phyloP scores from a whole-genome alignment of 2,113 vertebrate genomes.

The Mellivora capensis region DNA sequence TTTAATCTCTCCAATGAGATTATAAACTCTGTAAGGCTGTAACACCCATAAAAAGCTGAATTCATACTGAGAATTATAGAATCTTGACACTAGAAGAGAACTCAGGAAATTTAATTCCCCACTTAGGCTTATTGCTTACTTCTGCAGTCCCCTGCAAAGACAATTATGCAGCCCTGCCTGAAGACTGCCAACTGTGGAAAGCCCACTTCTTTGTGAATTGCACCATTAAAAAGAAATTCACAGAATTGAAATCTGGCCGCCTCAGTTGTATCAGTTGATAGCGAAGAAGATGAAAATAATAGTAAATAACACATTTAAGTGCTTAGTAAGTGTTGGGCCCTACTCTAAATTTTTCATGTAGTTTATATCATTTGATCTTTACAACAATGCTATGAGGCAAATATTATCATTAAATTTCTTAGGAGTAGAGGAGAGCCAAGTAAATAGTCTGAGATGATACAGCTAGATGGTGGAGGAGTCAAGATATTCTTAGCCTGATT shows the following conservation, averaged over 20 bases:
- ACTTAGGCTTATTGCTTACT: constrained; percentile 1
- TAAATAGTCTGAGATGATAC: not conserved
- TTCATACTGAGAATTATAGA: not conserved
- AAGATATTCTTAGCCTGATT: not conserved
- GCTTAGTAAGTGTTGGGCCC: not conserved
- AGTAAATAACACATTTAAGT: constrained; percentile 16
- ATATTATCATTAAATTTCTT: not conserved
- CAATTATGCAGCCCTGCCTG: not conserved
- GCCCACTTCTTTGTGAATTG: not conserved
- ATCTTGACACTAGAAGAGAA: constrained; percentile 22
- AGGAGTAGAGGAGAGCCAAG: not conserved
- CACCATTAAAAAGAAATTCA: not conserved
- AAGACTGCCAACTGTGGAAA: constrained; percentile 9
- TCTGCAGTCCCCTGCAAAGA: not conserved
- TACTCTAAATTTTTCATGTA: not conserved
- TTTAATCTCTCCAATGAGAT: constrained; percentile 25
- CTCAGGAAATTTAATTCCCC: constrained; percentile 31
- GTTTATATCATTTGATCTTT: constrained; percentile 8
- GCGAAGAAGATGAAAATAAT: not conserved
- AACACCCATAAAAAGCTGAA: not conserved
- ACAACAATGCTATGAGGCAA: not conserved
- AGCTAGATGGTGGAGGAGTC: not conserved
- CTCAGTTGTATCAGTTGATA: not conserved
- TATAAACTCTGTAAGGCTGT: not conserved
- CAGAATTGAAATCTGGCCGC: not conserved